phyloP scores from a whole-genome alignment of 1,140 invertebrate genomes.

The Oedothorax gibbosus region DNA sequence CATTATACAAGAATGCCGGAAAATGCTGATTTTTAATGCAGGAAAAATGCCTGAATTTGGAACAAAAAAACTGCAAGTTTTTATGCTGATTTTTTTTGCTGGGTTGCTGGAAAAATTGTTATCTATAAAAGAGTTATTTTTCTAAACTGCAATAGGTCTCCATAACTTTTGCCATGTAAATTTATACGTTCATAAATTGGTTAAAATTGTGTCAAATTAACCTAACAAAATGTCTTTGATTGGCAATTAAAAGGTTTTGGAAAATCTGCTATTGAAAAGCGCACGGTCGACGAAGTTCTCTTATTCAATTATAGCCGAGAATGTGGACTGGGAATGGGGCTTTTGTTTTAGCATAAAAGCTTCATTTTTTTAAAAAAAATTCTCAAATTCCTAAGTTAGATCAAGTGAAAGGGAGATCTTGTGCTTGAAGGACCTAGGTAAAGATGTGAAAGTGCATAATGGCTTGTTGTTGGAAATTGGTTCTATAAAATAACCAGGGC shows the following conservation, averaged over 20 bases:
- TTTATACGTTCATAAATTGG: not conserved
- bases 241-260: slow-evolving; percentile 47
- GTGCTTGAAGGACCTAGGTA: not conserved
- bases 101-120: too few relatives aligned
- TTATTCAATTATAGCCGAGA: slow-evolving; percentile 41
- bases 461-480: too few relatives aligned
- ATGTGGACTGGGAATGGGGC: slow-evolving; percentile 28
- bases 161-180: not conserved
- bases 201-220: not conserved
- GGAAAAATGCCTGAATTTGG: too few relatives aligned
- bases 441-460: too few relatives aligned
- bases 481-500: too few relatives aligned
- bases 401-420: not conserved
- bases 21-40: too few relatives aligned
- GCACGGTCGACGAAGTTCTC: slow-evolving; percentile 19
- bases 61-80: too few relatives aligned
- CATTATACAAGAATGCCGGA: too few relatives aligned
- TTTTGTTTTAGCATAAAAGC: slow-evolving; percentile 35
- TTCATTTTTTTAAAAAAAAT: slow-evolving; percentile 33
- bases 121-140: too few relatives aligned
- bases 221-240: slow-evolving; percentile 26
- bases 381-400: slow-evolving; percentile 29
- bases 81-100: too few relatives aligned
- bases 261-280: slow-evolving; percentile 14
- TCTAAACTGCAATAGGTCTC: too few relatives aligned